phyloP scores from a whole-genome alignment of 2,797 vertebrate species.

The Hydrocynus forskahlii region DNA sequence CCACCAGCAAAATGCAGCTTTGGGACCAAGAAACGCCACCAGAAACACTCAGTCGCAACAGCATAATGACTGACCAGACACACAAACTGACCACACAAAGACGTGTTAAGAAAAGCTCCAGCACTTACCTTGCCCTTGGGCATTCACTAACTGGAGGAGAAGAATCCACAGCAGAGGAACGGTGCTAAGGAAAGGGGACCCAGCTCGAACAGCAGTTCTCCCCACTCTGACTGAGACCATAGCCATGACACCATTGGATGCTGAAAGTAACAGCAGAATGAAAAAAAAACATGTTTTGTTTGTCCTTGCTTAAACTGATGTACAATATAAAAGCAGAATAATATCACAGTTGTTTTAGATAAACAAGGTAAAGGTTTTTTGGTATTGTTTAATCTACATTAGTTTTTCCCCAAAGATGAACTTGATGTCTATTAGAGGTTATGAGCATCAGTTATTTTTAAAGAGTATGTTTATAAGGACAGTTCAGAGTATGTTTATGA shows the following conservation, averaged over 20 bases:
- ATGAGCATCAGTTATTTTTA: too few relatives aligned
- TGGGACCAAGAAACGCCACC: neutral
- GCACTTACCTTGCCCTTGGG: constrained; percentile 75
- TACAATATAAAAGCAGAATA: too few relatives aligned
- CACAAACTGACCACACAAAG: neutral
- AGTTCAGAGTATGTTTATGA: too few relatives aligned
- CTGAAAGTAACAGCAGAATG: constrained; percentile 45
- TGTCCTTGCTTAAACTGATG: too few relatives aligned
- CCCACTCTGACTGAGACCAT: constrained; percentile 41
- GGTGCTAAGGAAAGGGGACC: constrained; percentile 44
- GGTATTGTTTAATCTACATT: too few relatives aligned
- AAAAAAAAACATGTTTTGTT: neutral
- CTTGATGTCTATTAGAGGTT: too few relatives aligned
- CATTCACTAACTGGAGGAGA: constrained; percentile 44
- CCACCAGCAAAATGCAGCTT: neutral
- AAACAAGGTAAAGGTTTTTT: too few relatives aligned
- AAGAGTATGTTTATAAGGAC: too few relatives aligned
- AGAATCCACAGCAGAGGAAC: constrained; percentile 63
- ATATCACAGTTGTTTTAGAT: too few relatives aligned
- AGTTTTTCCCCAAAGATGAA: too few relatives aligned
- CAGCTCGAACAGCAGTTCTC: constrained; percentile 30
- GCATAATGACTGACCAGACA: neutral
- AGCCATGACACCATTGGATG: constrained; percentile 64
- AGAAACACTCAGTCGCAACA: neutral
- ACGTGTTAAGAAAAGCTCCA: neutral